Base-by-base conservation (phyloP, 2,797 vertebrate species). In the Catostomus latipinnis region DNA sequence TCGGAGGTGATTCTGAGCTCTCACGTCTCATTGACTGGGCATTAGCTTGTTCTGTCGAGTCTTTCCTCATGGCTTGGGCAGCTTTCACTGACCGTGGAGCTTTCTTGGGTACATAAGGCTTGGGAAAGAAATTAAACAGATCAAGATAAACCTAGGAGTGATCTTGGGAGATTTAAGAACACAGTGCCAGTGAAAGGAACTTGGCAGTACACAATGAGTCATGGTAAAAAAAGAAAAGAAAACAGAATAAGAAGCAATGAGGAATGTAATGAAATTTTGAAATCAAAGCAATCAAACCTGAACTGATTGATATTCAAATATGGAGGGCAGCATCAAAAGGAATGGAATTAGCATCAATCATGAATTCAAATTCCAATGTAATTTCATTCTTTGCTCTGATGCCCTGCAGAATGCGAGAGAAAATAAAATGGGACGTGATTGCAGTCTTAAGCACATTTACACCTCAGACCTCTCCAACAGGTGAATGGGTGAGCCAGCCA, bases 21-120 rank as follows among this genome's bases (percentile, higher is more conserved):
- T 94, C 93, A 73, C 90, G 85, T 87, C 91, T 93, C 82, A 91
- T 85, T 0, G 90, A 85, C 0, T 88, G 54, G 43, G 69, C 8
- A 1, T 83, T 86, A 50, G 90, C 62, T 3, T 89, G 45, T 0
- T 91, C 90, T 78, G 90, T 81, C 66, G 90, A 83, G 1, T 97
- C 96, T 0, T 76, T 88, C 92, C 76, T 88, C 49, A 45, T 92
- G 78, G 95, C 94, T 90, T 91, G 92, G 86, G 90, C 85, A 61
- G 81, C 74, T 2, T 91, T 92, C 0, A 91, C 91, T 0, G 91
- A 91, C 80, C 93, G 86, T 0, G 92, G 93, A 74, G 94, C 92
- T 0, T 94, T 94, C 88, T 93, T 94, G 73, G 94, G 94, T 16
- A 94, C 93, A 56, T 91, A 88, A 13, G 93, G 93, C 94, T 94